Percentiles rank a stretch among this genome's conserved stretches.
These are phyloP conservation scores for Oscheius sp. DNA, from an alignment of 1,140 invertebrate genomes.

Conservation along the genomic window DNA sequence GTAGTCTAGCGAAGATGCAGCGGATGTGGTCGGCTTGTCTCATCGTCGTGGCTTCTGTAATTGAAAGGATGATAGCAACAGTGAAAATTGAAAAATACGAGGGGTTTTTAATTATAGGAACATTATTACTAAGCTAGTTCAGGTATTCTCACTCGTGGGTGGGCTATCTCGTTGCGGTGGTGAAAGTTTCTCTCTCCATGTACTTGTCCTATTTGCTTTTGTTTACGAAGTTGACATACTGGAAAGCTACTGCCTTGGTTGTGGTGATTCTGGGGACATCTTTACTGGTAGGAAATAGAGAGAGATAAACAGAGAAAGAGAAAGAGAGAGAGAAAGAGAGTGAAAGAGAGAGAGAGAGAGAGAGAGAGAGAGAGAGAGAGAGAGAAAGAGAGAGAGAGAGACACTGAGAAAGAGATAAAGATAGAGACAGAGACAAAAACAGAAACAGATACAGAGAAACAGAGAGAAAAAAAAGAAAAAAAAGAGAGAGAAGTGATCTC, in stretches of 20 bases:
- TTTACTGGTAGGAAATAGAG: background rate
- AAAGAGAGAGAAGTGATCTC: too few relatives aligned
- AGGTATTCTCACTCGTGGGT: background rate
- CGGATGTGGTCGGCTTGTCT: slow-evolving; percentile 6
- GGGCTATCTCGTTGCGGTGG: background rate
- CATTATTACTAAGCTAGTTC: background rate
- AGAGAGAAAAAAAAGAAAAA: too few relatives aligned
- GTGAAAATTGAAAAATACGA: background rate
- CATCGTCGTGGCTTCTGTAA: background rate
- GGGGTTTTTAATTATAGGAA: background rate
- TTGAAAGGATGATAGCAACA: background rate
- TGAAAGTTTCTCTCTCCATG: background rate
- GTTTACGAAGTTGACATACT: background rate
- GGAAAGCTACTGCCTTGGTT: background rate
- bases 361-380: too few relatives aligned
- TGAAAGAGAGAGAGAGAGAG: too few relatives aligned
- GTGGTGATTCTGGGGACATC: background rate
- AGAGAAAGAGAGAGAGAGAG: too few relatives aligned
- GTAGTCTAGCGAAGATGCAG: background rate
- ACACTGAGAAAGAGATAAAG: too few relatives aligned
- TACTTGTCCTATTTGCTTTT: background rate
- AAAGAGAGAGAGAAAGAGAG: too few relatives aligned
- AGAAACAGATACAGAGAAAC: too few relatives aligned
- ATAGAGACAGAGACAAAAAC: too few relatives aligned
- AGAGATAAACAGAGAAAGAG: too few relatives aligned